phyloP scores from a whole-genome alignment of 2,888 invertebrate species.

The Geophilus truncorum region DNA sequence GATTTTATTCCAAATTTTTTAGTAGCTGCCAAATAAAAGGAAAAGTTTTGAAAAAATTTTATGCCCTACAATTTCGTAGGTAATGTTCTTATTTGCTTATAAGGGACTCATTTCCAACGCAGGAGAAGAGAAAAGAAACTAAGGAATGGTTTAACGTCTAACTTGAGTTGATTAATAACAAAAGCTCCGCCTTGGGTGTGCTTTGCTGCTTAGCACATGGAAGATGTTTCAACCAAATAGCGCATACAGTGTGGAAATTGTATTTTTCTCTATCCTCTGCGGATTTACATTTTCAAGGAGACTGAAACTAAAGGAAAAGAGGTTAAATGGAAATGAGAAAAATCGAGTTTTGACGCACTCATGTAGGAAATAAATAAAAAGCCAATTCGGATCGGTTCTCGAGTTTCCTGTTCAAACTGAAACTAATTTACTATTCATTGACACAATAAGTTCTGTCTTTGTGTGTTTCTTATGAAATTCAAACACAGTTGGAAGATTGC shows the following conservation, averaged over 20 bases:
- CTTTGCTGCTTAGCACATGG: not conserved
- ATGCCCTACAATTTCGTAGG: not conserved
- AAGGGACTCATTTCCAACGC: not conserved
- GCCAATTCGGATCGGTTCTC: not conserved
- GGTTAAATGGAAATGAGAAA: not conserved
- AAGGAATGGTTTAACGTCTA: not conserved
- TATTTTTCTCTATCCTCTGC: not conserved
- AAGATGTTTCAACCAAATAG: not conserved
- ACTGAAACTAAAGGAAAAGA: not conserved
- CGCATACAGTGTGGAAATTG: not conserved
- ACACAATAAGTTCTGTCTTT: not conserved
- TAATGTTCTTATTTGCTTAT: not conserved
- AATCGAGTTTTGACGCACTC: not conserved
- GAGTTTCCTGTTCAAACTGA: not conserved
- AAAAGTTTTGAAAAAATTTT: too few relatives aligned
- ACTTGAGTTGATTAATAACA: not conserved
- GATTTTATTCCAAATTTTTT: not conserved
- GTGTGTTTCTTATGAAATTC: not conserved
- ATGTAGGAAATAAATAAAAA: not conserved
- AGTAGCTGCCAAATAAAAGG: too few relatives aligned
- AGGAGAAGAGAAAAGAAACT: not conserved
- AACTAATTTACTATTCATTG: not conserved
- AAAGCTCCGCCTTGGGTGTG: not conserved
- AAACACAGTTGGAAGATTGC: not conserved
- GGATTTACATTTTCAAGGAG: not conserved